Evolutionary conservation across 2,113 vertebrate species (phyloP).

Genomic region (Alectura lathami): DNA sequence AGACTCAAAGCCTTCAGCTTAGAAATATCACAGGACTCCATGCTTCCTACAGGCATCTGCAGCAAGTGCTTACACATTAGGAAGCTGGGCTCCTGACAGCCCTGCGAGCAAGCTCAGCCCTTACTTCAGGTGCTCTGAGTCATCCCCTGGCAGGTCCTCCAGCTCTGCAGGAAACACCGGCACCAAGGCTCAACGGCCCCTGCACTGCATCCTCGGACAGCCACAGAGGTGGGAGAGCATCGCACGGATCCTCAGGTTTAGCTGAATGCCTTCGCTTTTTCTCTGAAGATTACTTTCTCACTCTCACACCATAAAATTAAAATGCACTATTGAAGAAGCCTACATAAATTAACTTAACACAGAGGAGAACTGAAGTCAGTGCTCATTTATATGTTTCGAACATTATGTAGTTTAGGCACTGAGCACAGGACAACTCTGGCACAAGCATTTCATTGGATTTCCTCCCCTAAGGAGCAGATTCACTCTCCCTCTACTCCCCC

Average conservation of each 20-base stretch:
- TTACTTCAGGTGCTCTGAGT: not conserved
- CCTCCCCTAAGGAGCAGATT: slow-evolving; percentile 49
- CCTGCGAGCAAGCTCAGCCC: not conserved
- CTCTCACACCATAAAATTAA: not conserved
- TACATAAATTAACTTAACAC: not conserved
- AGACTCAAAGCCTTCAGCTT: not conserved
- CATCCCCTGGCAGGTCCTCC: not conserved
- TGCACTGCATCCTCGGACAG: not conserved
- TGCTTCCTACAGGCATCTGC: not conserved
- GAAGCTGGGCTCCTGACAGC: not conserved
- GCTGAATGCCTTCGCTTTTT: not conserved
- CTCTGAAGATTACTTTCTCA: not conserved
- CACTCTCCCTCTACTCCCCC: not conserved
- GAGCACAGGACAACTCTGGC: slow-evolving; percentile 14
- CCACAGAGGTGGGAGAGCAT: not conserved
- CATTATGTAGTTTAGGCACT: not conserved
- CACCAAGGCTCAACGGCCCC: not conserved
- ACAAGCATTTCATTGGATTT: slow-evolving; percentile 11
- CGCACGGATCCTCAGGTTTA: not conserved
- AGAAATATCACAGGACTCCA: not conserved
- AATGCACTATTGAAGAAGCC: not conserved
- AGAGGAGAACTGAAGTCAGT: not conserved
- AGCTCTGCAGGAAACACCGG: not conserved
- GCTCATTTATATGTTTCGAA: not conserved
- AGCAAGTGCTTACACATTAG: not conserved